Evolutionary conservation across 2,113 vertebrate species (phyloP).

Genomic region (Malurus alboscapulatus): DNA sequence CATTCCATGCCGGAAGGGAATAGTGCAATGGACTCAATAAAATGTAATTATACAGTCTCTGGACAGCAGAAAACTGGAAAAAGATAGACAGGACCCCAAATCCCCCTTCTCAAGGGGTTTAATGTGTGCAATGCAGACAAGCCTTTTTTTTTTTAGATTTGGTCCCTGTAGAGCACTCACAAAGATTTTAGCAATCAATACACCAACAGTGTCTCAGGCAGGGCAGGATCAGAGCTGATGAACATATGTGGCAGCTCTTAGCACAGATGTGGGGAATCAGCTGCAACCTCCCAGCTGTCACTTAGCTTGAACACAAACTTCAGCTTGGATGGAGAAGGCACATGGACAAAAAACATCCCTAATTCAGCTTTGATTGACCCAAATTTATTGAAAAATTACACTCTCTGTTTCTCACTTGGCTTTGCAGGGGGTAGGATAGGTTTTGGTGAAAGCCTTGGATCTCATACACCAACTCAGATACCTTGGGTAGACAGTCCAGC

Average conservation of each 20-base stretch:
- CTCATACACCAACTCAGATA: neutral
- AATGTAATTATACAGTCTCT: neutral
- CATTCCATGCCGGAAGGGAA: neutral
- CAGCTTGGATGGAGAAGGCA: neutral
- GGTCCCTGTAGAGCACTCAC: neutral
- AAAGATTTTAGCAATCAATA: neutral
- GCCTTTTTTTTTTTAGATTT: neutral
- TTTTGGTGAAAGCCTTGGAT: neutral
- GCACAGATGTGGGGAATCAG: neutral
- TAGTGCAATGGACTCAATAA: neutral
- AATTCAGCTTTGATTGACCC: neutral
- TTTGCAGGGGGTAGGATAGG: neutral
- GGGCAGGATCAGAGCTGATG: neutral
- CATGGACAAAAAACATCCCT: neutral
- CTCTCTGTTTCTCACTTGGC: neutral
- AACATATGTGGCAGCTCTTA: neutral
- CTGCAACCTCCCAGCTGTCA: neutral
- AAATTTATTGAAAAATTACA: neutral
- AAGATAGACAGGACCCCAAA: neutral
- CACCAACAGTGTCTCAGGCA: neutral
- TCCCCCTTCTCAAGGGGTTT: neutral
- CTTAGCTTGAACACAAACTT: neutral
- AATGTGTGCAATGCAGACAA: neutral
- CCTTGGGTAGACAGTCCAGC: neutral
- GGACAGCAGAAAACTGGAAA: neutral